Evolutionary conservation across 2,888 invertebrate genomes (phyloP).

Genomic region (Ophonus ardosiacus): DNA sequence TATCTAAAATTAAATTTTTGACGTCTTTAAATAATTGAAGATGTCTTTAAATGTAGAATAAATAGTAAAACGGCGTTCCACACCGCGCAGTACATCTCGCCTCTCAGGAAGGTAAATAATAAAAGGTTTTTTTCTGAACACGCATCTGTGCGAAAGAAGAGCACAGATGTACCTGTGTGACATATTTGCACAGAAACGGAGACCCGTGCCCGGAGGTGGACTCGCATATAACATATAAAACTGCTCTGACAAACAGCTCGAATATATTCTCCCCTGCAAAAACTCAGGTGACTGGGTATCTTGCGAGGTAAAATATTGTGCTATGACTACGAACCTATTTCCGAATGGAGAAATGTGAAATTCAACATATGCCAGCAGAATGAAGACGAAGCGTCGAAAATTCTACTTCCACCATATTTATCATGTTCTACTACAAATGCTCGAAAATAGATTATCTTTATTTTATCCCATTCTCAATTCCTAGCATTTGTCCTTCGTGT

Average conservation of each 20-base stretch:
- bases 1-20: too few relatives aligned
- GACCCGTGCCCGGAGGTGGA: constrained; percentile 8
- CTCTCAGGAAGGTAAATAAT: constrained; percentile 27
- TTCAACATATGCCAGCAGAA: constrained; percentile 34
- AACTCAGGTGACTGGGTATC: constrained; percentile 41
- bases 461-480: not conserved
- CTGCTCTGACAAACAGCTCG: constrained; percentile 27
- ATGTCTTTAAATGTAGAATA: too few relatives aligned
- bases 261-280: constrained; percentile 26
- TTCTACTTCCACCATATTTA: not conserved
- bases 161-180: constrained; percentile 8
- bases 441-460: not conserved
- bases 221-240: constrained; percentile 28
- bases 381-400: constrained; percentile 1
- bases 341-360: constrained; percentile 22
- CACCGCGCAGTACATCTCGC: not conserved
- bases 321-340: constrained; percentile 22
- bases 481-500: not conserved
- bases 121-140: constrained; percentile 21
- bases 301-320: constrained; percentile 41
- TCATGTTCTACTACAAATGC: not conserved
- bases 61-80: too few relatives aligned
- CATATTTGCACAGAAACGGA: constrained; percentile 24
- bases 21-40: too few relatives aligned
- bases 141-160: constrained; percentile 1